phyloP scores from a whole-genome alignment of 2,797 vertebrate genomes.

The Botia kubotai region DNA sequence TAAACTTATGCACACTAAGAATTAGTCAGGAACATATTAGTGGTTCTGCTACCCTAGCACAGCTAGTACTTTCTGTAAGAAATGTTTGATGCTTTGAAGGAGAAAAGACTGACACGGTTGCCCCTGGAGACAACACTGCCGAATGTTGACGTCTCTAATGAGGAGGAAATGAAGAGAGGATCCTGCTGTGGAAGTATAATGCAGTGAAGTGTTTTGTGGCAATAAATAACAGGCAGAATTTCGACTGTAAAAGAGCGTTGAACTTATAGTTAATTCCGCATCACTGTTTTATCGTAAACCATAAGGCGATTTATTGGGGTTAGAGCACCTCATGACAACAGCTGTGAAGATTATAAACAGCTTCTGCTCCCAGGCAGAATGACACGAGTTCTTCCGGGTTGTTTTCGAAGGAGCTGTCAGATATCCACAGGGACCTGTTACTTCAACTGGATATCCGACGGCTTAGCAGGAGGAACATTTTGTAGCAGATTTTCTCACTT shows the following conservation, averaged over 20 bases:
- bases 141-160: constrained; percentile 1
- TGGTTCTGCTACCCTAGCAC: not conserved
- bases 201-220: not conserved
- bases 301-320: not conserved
- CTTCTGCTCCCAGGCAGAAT: constrained; percentile 27
- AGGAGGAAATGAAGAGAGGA: not conserved
- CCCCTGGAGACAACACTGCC: constrained; percentile 5
- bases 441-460: not conserved
- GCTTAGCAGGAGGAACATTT: constrained; percentile 32
- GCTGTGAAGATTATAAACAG: constrained; percentile 16
- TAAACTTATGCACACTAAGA: too few relatives aligned
- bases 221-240: not conserved
- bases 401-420: constrained; percentile 33
- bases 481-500: constrained; percentile 31
- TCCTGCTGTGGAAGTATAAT: not conserved
- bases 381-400: constrained; percentile 27
- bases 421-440: constrained; percentile 43
- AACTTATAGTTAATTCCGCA: not conserved
- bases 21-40: too few relatives aligned
- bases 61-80: not conserved
- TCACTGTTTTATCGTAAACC: not conserved
- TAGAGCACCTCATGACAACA: not conserved
- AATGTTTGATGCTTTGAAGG: not conserved
- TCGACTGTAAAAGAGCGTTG: not conserved
- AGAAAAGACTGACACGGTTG: not conserved